phyloP scores from a whole-genome alignment of 2,888 invertebrate species.

The Aethes cnicana region DNA sequence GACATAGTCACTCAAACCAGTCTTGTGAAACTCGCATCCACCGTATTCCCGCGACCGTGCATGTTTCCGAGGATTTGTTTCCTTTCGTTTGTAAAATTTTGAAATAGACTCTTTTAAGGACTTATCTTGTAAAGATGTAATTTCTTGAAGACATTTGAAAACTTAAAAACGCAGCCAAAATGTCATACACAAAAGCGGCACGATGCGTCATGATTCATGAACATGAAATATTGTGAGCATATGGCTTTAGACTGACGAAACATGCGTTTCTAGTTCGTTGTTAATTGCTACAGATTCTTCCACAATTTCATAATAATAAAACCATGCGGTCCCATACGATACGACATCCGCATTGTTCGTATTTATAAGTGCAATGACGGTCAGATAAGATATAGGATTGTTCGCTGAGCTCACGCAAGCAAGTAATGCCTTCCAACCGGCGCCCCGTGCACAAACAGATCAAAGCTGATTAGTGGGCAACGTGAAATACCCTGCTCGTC shows the following conservation, averaged over 20 bases:
- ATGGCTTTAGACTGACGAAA: not conserved
- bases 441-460: conserved; percentile 68
- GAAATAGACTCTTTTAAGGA: not conserved
- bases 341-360: conserved; percentile 4
- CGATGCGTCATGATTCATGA: conserved; percentile 1
- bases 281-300: not conserved
- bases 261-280: not conserved
- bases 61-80: too few relatives aligned
- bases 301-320: conserved; percentile 34
- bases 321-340: conserved; percentile 43
- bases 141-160: not conserved
- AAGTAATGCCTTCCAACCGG: conserved; percentile 43
- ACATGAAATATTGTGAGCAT: too few relatives aligned
- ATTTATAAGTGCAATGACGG: conserved; percentile 20
- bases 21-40: too few relatives aligned
- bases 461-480: conserved; percentile 46
- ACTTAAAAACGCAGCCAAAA: not conserved
- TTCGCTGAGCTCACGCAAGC: conserved; percentile 29
- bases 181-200: conserved; percentile 12
- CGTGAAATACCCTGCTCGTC: conserved; percentile 70
- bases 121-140: not conserved
- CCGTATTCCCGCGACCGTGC: too few relatives aligned
- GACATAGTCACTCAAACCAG: too few relatives aligned
- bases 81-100: conserved; percentile 32
- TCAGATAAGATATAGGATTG: conserved; percentile 23